Percentiles rank a stretch among this genome's conserved stretches.
phyloP scores from a whole-genome alignment of 2,113 vertebrate genomes.

The Antechinus stuartii region DNA sequence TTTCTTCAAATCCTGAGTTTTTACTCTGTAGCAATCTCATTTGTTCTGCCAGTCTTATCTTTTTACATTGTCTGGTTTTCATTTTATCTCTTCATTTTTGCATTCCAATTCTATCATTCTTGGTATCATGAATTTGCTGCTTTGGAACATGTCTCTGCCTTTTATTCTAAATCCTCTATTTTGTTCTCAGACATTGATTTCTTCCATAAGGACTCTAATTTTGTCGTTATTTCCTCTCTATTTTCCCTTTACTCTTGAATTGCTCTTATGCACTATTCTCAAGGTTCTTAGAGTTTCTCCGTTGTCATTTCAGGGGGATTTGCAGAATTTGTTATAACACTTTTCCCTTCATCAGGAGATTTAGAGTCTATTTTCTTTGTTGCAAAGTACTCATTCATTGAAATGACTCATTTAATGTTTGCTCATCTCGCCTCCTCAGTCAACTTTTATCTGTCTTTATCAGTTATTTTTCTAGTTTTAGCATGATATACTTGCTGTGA shows the following conservation, averaged over 20 bases:
- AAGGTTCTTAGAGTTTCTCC: background rate
- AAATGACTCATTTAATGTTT: background rate
- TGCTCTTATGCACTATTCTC: background rate
- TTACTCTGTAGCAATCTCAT: background rate
- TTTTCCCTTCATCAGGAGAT: background rate
- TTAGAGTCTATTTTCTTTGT: background rate
- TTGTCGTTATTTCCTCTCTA: background rate
- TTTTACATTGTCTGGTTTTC: background rate
- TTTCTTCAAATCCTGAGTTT: background rate
- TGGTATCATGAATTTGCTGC: background rate
- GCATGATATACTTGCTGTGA: background rate
- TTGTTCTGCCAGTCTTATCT: background rate
- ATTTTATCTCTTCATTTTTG: background rate
- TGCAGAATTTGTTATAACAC: background rate
- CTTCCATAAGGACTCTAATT: background rate
- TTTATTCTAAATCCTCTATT: background rate
- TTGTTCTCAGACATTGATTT: background rate
- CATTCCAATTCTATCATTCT: background rate
- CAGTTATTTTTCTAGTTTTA: background rate
- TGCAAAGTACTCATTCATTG: background rate
- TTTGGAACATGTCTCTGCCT: background rate
- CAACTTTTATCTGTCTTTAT: background rate
- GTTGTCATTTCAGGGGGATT: background rate
- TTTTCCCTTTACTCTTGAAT: background rate
- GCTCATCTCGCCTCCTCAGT: background rate